Conservation (phyloP, 2,797 vertebrate genomes). For the Astyanax mexicanus region DNA sequence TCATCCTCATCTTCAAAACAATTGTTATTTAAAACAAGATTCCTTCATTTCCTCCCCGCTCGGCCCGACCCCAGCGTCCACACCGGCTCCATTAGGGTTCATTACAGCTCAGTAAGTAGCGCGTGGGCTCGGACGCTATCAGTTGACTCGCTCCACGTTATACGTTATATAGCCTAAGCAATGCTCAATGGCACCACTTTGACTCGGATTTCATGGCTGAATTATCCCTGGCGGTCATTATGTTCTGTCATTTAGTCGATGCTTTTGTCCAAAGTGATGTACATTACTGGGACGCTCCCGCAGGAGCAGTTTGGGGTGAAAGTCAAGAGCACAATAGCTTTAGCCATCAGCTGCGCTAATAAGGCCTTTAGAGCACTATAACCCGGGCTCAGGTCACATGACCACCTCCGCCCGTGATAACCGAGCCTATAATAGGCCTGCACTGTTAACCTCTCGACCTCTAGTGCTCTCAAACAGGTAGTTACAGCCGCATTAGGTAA, state of each 20-base stretch:
- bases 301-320: slow-evolving; percentile 4
- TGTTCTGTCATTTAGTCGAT: background rate
- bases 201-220: background rate
- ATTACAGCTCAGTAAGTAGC: background rate
- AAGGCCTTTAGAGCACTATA: background rate
- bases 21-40: slow-evolving; percentile 33
- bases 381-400: background rate
- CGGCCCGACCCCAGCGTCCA: background rate
- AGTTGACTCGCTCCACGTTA: background rate
- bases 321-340: background rate
- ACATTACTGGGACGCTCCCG: background rate
- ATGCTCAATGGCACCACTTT: background rate
- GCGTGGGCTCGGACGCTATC: background rate
- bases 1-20: slow-evolving; percentile 11
- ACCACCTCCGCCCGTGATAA: background rate
- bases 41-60: slow-evolving; percentile 18
- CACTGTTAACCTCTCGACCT: background rate
- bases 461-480: background rate
- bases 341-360: background rate
- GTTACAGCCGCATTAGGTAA: too few relatives aligned
- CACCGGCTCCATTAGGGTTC: slow-evolving; percentile 3
- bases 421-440: background rate
- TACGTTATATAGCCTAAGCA: background rate
- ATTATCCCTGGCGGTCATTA: background rate
- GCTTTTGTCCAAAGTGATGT: slow-evolving; percentile 11